Base-by-base conservation (phyloP, 2,888 invertebrate species). In the Chorisops tibialis region DNA sequence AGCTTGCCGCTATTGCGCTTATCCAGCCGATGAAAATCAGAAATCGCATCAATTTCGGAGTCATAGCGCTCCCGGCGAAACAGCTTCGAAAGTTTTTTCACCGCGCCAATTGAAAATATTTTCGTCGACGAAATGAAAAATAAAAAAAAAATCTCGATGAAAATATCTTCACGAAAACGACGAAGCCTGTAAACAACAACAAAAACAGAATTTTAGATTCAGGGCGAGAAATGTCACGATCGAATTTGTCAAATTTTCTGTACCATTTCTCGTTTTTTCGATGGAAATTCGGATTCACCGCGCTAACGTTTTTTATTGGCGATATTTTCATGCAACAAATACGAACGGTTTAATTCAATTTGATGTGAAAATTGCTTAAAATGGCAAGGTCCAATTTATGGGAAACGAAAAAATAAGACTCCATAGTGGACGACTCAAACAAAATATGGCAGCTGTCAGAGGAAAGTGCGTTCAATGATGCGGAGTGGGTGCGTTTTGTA, bases 1-100 rank as follows among this genome's bases (percentile, higher is more conserved):
- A 75, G 39, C 69, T 41, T 49, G 72, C 68, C 45, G 67, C 22
- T 12, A 61, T 41, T 24, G 24, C 37, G 3, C 37, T 59, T 39
- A 22, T 21, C n/a, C 19, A 21, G 21, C 35, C 58, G 5, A 37
- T 41, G 7, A 24, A 41, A 16, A 41, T 18, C 18, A 54, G 9
- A 9, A 39, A 19, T 19, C 39, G 52, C 22, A 24, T 19, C 21
- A 38, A 39, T 54, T 21, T 12, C 11, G 12, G 14, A 5, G 9
- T 39, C 52, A 54, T 54, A 6, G 14, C 30, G 50, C n/a, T 9
- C n/a, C 16, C 5, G 7, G 14, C 6, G n/a, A 22, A 12, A 11
- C 9, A 22, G 7, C 7, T 39, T 19, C 22, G 48, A 48, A 45
- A 21, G 4, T 45, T 18, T 14, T 45, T 45, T 11, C 16, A 14